phyloP scores from a whole-genome alignment of 2,888 invertebrate genomes.

The Brachyptera putata region DNA sequence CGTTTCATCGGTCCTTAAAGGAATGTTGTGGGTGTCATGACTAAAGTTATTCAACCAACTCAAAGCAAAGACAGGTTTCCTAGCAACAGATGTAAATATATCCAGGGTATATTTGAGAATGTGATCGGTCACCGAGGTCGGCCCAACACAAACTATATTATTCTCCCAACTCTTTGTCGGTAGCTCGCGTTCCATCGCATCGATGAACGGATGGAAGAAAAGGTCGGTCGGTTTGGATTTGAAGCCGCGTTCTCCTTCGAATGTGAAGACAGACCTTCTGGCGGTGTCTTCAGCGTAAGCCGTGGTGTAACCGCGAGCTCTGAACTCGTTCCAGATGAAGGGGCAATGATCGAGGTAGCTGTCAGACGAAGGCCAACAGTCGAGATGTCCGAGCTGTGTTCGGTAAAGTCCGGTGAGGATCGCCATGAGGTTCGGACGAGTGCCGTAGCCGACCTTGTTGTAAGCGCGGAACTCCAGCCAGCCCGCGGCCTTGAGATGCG shows the following conservation, averaged over 20 bases:
- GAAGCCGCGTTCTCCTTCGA: conserved; percentile 69
- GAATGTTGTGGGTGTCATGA: conserved; percentile 63
- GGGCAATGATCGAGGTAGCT: conserved; percentile 62
- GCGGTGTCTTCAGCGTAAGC: conserved; percentile 76
- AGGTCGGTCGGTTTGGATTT: conserved; percentile 72
- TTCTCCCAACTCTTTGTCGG: conserved; percentile 42
- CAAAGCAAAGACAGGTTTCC: conserved; percentile 62
- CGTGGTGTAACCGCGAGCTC: conserved; percentile 66
- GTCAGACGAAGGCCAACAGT: conserved; percentile 35
- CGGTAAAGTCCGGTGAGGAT: conserved; percentile 64
- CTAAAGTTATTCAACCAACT: conserved; percentile 78
- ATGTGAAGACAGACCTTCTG: conserved; percentile 69
- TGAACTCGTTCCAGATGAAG: conserved; percentile 74
- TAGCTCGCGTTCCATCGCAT: conserved; percentile 49
- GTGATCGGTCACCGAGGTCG: conserved; percentile 60
- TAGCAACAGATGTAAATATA: conserved; percentile 60
- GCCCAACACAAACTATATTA: conserved; percentile 58
- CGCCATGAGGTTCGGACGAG: conserved; percentile 86
- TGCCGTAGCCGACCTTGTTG: conserved; percentile 70
- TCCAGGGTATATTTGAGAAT: conserved; percentile 64
- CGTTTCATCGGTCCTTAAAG: conserved; percentile 61
- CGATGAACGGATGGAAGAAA: conserved; percentile 69
- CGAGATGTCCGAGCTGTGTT: conserved; percentile 31
- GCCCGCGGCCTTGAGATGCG: conserved; percentile 60
- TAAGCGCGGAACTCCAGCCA: conserved; percentile 74